phyloP scores from a whole-genome alignment of 2,113 vertebrate species.

The Amazona guildingii region DNA sequence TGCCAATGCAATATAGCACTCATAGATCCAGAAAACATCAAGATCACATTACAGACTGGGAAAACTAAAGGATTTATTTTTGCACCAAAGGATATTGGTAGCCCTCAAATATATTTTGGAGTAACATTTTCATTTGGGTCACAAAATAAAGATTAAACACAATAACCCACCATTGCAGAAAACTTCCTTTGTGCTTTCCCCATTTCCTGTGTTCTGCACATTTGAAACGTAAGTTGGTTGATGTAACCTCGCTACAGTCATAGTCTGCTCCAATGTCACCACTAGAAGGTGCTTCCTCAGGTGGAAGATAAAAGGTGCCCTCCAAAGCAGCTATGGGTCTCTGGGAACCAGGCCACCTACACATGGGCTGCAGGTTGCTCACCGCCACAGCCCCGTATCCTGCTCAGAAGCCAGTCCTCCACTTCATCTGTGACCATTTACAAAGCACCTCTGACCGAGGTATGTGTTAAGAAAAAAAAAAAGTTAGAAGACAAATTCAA shows the following conservation, averaged over 20 bases:
- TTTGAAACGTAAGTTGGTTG: not conserved
- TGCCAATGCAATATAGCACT: not conserved
- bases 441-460: rapidly evolving
- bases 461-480: not conserved
- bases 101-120: not conserved
- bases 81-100: not conserved
- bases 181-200: not conserved
- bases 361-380: not conserved
- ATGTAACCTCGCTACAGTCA: rapidly evolving
- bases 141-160: not conserved
- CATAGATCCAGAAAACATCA: not conserved
- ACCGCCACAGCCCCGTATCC: not conserved
- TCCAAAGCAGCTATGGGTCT: not conserved
- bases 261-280: not conserved
- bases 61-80: not conserved
- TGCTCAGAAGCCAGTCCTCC: not conserved
- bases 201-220: not conserved
- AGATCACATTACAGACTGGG: not conserved
- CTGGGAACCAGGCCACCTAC: not conserved
- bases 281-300: not conserved
- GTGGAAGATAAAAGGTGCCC: not conserved
- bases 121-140: not conserved
- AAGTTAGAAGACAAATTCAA: not conserved
- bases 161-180: not conserved
- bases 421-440: not conserved